Conservation (phyloP, 2,888 invertebrate genomes). For the Cremastinae sp. region DNA sequence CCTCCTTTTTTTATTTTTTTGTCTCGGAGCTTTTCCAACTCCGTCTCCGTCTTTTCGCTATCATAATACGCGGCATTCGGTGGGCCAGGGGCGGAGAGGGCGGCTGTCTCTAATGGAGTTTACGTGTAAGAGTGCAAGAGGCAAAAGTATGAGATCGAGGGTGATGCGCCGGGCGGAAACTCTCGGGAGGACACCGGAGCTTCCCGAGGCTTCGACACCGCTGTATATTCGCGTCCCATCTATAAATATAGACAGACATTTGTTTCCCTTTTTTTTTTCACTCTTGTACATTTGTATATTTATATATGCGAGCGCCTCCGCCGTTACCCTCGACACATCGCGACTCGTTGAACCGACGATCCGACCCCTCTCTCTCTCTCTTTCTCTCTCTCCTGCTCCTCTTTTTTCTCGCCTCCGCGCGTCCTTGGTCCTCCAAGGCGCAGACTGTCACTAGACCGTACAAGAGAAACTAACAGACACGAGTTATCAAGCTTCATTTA, state of each 20-base stretch:
- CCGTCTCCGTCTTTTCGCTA: conserved; percentile 57
- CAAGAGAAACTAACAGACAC: conserved; percentile 7
- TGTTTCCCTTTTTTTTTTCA: background rate
- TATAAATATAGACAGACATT: background rate
- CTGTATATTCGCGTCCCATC: conserved; percentile 24
- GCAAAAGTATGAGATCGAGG: conserved; percentile 60
- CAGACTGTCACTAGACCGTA: conserved; percentile 26
- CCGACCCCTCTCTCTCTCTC: conserved; percentile 15
- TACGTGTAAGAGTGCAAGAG: conserved; percentile 76
- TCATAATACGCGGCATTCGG: conserved; percentile 74
- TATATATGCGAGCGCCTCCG: conserved; percentile 2
- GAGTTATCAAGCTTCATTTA: conserved; percentile 23
- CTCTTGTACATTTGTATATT: background rate
- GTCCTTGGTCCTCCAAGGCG: conserved; percentile 18
- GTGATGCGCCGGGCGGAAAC: conserved; percentile 63
- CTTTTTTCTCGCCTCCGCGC: background rate
- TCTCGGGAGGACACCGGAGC: conserved; percentile 60
- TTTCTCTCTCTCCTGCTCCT: background rate
- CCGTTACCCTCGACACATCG: conserved; percentile 34
- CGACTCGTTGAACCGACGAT: conserved; percentile 54
- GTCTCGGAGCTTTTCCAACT: conserved; percentile 45
- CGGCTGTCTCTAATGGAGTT: conserved; percentile 77
- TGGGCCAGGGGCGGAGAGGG: conserved; percentile 53
- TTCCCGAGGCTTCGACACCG: conserved; percentile 46
- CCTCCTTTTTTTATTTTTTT: conserved; percentile 26